Evolutionary conservation across 2,797 vertebrate genomes (phyloP).

Genomic region (Cryptoprocta ferox): DNA sequence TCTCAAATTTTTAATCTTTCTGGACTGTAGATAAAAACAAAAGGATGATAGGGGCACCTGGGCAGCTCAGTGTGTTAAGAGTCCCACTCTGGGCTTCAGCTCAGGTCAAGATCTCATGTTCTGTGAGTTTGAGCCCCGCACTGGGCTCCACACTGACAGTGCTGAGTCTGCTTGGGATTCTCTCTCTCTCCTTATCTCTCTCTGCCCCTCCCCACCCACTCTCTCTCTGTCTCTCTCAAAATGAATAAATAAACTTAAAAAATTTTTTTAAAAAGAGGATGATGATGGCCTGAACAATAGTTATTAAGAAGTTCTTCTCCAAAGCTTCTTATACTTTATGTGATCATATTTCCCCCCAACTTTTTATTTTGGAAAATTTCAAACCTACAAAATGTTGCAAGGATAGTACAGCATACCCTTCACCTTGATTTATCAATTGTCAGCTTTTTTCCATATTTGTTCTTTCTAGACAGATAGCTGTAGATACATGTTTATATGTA

Average conservation of each 20-base stretch:
- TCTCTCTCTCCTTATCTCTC: too few species aligned
- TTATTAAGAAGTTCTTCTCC: not conserved
- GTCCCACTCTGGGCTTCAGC: too few species aligned
- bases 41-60: not conserved
- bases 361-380: not conserved
- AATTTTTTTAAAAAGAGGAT: not conserved
- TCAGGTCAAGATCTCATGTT: too few species aligned
- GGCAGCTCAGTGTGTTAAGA: too few species aligned
- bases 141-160: too few species aligned
- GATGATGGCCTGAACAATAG: not conserved
- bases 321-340: not conserved
- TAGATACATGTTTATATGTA: too few species aligned
- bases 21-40: not conserved
- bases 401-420: not conserved
- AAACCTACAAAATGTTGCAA: not conserved
- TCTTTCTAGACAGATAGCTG: not conserved
- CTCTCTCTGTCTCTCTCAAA: too few species aligned
- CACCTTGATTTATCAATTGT: not conserved
- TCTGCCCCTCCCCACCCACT: too few species aligned
- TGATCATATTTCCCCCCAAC: not conserved
- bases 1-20: not conserved
- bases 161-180: too few species aligned
- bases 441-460: not conserved
- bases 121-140: too few species aligned
- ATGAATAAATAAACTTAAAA: too few species aligned